Conservation (phyloP, 2,797 vertebrate species). For the Sebastes hopkinsi region DNA sequence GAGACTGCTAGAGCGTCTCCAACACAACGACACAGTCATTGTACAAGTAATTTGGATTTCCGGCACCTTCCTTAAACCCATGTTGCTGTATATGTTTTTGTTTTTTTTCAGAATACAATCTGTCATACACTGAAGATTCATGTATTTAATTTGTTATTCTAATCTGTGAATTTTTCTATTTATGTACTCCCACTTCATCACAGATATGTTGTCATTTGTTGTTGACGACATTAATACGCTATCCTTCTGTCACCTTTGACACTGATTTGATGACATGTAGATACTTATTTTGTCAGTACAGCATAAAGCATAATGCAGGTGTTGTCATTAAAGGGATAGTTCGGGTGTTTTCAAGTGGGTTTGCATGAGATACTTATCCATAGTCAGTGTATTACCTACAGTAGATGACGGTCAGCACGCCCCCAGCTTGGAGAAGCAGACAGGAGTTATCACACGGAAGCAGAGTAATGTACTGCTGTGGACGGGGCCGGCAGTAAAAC, state of each 20-base stretch:
- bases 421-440: too few relatives aligned
- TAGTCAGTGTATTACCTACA: too few relatives aligned
- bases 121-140: not conserved
- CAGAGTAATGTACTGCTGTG: too few relatives aligned
- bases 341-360: too few relatives aligned
- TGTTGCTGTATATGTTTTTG: not conserved
- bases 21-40: not conserved
- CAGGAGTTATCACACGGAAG: too few relatives aligned
- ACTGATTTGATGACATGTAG: not conserved
- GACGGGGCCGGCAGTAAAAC: too few relatives aligned
- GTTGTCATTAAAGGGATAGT: not conserved
- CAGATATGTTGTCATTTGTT: not conserved
- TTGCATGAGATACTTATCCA: too few relatives aligned
- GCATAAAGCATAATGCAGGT: not conserved
- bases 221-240: not conserved
- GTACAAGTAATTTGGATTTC: not conserved
- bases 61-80: not conserved
- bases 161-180: not conserved
- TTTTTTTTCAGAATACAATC: not conserved
- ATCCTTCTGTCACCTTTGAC: not conserved
- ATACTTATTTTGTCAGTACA: not conserved
- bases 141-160: not conserved
- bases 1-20: slow-evolving; percentile 16
- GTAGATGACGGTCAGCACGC: too few relatives aligned
- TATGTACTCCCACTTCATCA: not conserved